Evolutionary conservation across 2,113 vertebrate genomes (phyloP), one percentile per base, ranked within the genome.

Genomic region (Martes martes): DNA sequence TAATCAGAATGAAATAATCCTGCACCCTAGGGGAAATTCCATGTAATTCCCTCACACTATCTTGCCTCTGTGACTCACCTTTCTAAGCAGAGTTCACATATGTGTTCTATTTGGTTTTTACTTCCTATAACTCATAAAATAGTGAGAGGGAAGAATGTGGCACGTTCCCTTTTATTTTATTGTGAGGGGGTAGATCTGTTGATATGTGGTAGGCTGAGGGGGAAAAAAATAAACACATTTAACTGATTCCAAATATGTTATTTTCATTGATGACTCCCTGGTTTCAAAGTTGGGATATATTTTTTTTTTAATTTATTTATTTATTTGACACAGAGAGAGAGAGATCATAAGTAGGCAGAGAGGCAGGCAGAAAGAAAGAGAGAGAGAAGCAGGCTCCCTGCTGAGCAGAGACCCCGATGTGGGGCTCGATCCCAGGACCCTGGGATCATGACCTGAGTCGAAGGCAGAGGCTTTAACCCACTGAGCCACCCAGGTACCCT

Each of bases 1-100:
- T 83, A 96, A 98, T 97, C 96, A 97, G 97, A 98, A 98, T 95
- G 74, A 98, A 96, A 92, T 93, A 86, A 97, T 97, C 86, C 83
- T 81, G 0, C 0, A 73, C 79, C 86, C 86, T 71, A 11, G 83
- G 85, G 91, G 97, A 92, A 97, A 55, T 69, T 97, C 85, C 73
- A 21, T 94, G 59, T 85, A 90, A 98, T 97, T 97, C 93, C 94
- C 95, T 98, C 63, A 93, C 57, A 59, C 69, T 73, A 91, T 61
- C 90, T 81, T 86, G 89, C 67, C 78, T 86, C 63, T 95, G 86
- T 69, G 94, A 98, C 80, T 95, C 94, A 69, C 63, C 89, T 93
- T 95, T 94, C 82, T 63, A 63, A 91, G 88, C 59, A 73, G 47
- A 96, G 50, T 86, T 88, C 76, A 81, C 42, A 85, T 96, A 96